Evolutionary conservation across 2,888 invertebrate species (phyloP), one percentile per base, ranked within the genome.

Genomic region (Hylaea fasciaria): DNA sequence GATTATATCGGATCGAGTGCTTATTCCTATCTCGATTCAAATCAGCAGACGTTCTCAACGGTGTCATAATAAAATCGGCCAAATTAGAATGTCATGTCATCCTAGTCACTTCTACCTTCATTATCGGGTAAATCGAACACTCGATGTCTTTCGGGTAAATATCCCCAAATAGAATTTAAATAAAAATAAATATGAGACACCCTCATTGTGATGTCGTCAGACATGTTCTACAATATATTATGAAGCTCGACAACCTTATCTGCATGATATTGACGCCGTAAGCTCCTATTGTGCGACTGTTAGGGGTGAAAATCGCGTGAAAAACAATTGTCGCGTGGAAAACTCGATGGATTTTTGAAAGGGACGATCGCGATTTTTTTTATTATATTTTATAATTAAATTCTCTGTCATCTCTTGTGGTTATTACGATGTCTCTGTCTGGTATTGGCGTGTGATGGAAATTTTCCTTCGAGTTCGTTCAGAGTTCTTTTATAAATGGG

Each of bases 381-480:
- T 91, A 90, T 89, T 89, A 91, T 91, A 88, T 90, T 90, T 70
- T 89, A 89, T 91, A 92, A 92, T 92, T 92, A 91, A 92, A 91
- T 90, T 88, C 82, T 85, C 89, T 90, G 91, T 89, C 91, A 91
- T 87, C 86, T 86, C 83, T 85, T 85, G 84, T 80, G 78, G 79
- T 78, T 82, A 80, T 81, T 77, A 78, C 80, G 80, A 79, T 77
- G 82, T 85, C 85, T 88, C 71, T 83, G 82, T 83, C 87, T 90
- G 89, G 82, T 85, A 87, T 86, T 91, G 91, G 89, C 90, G 87
- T 84, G 84, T 82, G 86, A 81, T 76, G 81, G 85, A 85, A 73
- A 84, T 80, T 86, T 79, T 81, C 81, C 76, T 79, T 77, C 70
- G 74, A 72, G 68, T 81, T 81, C 77, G 69, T 73, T 71, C 76